Evolutionary conservation across 2,888 invertebrate genomes (phyloP).

Genomic region (Cephus pygmeus): DNA sequence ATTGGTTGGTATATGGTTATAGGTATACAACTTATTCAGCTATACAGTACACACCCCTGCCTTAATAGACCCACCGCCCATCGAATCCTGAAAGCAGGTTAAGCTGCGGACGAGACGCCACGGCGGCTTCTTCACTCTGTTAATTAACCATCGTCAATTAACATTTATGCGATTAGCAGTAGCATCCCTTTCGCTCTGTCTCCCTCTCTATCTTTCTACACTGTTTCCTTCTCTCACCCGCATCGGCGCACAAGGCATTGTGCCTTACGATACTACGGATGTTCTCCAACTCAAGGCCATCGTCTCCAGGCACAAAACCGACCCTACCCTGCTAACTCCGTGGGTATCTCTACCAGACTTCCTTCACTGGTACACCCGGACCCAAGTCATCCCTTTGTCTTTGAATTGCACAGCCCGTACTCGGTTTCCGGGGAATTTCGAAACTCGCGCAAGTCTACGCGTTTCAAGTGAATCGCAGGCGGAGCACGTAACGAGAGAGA

Average conservation of each 20-base stretch:
- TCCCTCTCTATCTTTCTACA: not conserved
- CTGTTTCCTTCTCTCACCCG: constrained; percentile 5
- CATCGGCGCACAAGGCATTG: not conserved
- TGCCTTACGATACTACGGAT: not conserved
- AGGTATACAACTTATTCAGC: not conserved
- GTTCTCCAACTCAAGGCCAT: not conserved
- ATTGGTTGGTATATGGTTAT: not conserved
- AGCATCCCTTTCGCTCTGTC: not conserved
- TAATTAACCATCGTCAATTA: not conserved
- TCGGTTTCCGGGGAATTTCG: not conserved
- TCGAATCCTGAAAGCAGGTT: not conserved
- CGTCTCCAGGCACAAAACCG: not conserved
- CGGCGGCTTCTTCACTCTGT: not conserved
- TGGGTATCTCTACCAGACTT: not conserved
- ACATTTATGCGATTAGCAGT: not conserved
- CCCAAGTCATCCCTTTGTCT: not conserved
- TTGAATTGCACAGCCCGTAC: not conserved
- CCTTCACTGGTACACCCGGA: not conserved
- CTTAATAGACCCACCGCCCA: no score
- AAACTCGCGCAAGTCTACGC: not conserved
- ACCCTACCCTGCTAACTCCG: not conserved
- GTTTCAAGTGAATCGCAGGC: not conserved
- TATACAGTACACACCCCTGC: not conserved
- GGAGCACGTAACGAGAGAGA: not conserved
- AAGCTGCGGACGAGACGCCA: not conserved